phyloP scores from a whole-genome alignment of 37 sponge, comb jelly and placozoan genomes.

The Spongia lamella region DNA sequence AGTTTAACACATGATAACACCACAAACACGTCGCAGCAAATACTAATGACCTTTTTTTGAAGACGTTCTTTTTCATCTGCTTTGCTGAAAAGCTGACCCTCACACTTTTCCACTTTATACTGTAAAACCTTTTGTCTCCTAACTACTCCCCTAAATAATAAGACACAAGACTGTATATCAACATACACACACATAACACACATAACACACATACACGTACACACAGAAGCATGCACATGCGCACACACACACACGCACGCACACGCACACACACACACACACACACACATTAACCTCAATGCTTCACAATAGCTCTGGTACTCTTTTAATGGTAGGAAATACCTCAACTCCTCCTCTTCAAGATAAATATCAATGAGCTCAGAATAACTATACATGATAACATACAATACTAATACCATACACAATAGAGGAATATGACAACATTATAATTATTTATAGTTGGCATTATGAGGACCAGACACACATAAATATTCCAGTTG shows the following conservation, averaged over 20 bases:
- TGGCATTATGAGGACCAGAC: no score
- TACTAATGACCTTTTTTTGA: no score
- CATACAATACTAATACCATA: no score
- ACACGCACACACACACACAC: conserved; percentile 8
- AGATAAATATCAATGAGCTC: conserved; percentile 55
- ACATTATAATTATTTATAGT: no score
- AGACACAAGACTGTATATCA: background rate
- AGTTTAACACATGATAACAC: no score
- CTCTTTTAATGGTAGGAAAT: conserved; percentile 68
- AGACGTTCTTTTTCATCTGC: conserved; percentile 43
- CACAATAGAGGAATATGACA: background rate
- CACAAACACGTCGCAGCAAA: no score
- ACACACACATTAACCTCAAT: conserved; percentile 39
- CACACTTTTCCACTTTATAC: conserved; percentile 51
- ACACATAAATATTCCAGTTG: no score
- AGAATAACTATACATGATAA: conserved; percentile 43
- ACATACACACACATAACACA: no score
- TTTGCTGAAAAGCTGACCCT: conserved; percentile 43
- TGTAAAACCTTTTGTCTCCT: conserved; percentile 61
- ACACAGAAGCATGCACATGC: background rate
- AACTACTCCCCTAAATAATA: conserved; percentile 42
- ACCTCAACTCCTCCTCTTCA: conserved; percentile 64
- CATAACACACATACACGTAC: conserved; percentile 4
- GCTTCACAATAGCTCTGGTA: conserved; percentile 73
- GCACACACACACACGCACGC: background rate